phyloP scores from a whole-genome alignment of 92 coral and sea anemone species.

The Phenganax subtilis region DNA sequence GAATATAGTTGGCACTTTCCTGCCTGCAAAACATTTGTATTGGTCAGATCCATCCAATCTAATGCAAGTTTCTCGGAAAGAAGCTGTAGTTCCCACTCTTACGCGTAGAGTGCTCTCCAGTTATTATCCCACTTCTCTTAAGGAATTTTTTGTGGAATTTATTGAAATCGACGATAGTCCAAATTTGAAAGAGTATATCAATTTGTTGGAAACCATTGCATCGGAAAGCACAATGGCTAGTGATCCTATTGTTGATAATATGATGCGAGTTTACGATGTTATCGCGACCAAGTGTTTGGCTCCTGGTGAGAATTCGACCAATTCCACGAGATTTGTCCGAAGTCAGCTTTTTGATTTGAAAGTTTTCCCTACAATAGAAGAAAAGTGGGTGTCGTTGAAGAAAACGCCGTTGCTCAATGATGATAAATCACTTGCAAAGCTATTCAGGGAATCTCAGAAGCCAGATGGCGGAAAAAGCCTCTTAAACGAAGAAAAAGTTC shows the following conservation, averaged over 20 bases:
- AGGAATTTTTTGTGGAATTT: slow-evolving; percentile 48
- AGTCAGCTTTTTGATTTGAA: slow-evolving; percentile 47
- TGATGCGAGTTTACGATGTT: slow-evolving; percentile 62
- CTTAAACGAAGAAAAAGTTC: slow-evolving; percentile 51
- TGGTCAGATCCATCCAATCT: slow-evolving; percentile 81
- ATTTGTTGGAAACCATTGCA: slow-evolving; percentile 62
- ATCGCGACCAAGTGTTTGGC: slow-evolving; percentile 61
- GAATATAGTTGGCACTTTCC: slow-evolving; percentile 37
- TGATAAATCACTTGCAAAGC: slow-evolving; percentile 56
- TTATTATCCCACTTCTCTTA: slow-evolving; percentile 44
- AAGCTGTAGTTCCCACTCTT: slow-evolving; percentile 13
- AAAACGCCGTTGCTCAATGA: slow-evolving; percentile 69
- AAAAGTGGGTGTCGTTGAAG: slow-evolving; percentile 67
- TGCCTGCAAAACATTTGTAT: slow-evolving; percentile 61
- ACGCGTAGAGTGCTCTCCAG: slow-evolving; percentile 53
- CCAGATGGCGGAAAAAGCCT: not conserved
- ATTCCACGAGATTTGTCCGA: slow-evolving; percentile 42
- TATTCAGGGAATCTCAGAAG: slow-evolving; percentile 46
- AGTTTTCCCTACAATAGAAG: slow-evolving; percentile 59
- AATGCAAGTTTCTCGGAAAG: slow-evolving; percentile 17
- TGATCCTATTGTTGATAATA: slow-evolving; percentile 53
- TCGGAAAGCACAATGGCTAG: slow-evolving; percentile 56
- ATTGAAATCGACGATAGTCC: slow-evolving; percentile 66
- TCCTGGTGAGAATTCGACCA: not conserved
- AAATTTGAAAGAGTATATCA: slow-evolving; percentile 70